Evolutionary conservation across 2,888 invertebrate species (phyloP), one percentile per base, ranked within the genome.

Genomic region (Ischnus inquisitorius): DNA sequence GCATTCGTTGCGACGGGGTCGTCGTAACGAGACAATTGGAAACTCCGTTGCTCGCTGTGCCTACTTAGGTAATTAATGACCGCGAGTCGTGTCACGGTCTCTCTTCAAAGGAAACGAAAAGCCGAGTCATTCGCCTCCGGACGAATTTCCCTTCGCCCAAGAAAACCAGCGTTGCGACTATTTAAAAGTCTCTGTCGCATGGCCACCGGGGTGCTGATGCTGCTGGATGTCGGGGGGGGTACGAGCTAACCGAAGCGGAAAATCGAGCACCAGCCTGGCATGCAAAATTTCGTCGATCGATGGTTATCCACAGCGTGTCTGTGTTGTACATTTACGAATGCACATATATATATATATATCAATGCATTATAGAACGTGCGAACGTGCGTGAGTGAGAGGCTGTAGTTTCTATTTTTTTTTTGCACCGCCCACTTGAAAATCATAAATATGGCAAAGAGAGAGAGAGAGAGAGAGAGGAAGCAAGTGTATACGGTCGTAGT

Each of bases 401-500:
- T 12, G 12, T n/a, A 28, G 19, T 14, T n/a, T 14, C 34, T 22
- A 6, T 51, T 62, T 34, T 79, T n/a, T 62, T 46, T 19, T 54
- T 28, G 12, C 16, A 14, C 67, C 14, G 16, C 22, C 46, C 54
- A 19, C 65, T 62, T 48, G 25, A 22, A 65, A 71, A 60, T 76
- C 71, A 76, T 79, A 76, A 72, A 83, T 71, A 83, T 19, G 64
- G 22, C 43, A 41, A 41, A 48, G 39, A 76, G 57, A 57, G 57
- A 14, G 46, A 46, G 48, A 48, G 39, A 76, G 57, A 57, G 57
- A 14, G 46, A 46, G 46, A 46, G 46, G 3, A 46, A n/a, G 68
- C 54, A 67, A 75, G 62, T 76, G 71, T 76, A 39, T 19, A 75
- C 34, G 77, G 62, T 81, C 74, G 68, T 81, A 75, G 62, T 64